Base-by-base conservation (phyloP, 2,797 vertebrate genomes). In the Hipposideros larvatus region DNA sequence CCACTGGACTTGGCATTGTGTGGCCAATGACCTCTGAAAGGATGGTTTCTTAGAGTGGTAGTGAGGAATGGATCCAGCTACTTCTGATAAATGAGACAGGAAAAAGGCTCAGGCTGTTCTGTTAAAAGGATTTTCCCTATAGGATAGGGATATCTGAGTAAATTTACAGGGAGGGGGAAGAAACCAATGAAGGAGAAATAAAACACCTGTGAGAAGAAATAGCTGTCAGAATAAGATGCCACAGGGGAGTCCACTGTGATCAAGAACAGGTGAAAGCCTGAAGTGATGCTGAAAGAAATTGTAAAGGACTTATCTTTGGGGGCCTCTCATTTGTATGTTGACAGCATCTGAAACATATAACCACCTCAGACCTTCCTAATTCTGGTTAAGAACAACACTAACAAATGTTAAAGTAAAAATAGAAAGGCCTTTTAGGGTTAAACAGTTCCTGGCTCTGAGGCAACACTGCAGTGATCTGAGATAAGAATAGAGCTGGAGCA, bases 101-200 rank as follows among this genome's bases (percentile, higher is more conserved):
- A 41, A 87, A 82, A 75, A 41, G 37, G 8, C 43, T 88, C 59
- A 75, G 65, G 34, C 51, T 61, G 28, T 48, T 68, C 31, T 18
- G 41, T 68, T 41, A 48, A 92, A 91, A 91, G 59, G 10, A 75
- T 43, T 77, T 88, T 83, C 11, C 46, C 63, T 48, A 2, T 13
- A 71, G 73, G 34, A 83, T 1, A 89, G 13, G 16, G 53, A 24
- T 37, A 92, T 24, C 24, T 18, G 22, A 84, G 53, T 24, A 78
- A 75, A 78, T 61, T 24, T 70, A 24, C 4, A 11, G 13, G 46
- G n/a, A 21, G 19, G 48, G 10, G 11, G 8, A 7, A 87, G 51
- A 88, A 77, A 87, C 26, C 61, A 95, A 83, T 53, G 19, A 95
- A 88, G n/a, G 48, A 70, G 43, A 95, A 83, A 84, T 34, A 71